Evolutionary conservation across 2,797 vertebrate species (phyloP), one percentile per base, ranked within the genome.

Genomic region (Sebastes umbrosus): DNA sequence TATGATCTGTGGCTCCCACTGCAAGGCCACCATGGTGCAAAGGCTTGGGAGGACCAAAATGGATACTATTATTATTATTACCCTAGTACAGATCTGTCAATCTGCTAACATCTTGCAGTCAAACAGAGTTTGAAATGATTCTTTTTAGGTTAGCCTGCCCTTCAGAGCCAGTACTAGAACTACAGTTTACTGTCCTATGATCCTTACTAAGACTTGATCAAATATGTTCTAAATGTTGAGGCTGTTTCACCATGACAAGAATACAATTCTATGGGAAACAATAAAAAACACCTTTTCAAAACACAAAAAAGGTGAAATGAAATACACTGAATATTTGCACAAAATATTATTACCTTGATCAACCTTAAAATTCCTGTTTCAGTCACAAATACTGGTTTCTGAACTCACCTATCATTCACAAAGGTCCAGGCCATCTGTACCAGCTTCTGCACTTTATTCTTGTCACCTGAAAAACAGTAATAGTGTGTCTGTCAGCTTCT

Each of bases 1-100:
- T 70, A 98, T 98, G 90, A 98, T 98, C 94, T 98, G 97, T 1
- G 97, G 97, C 74, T 98, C 97, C 97, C 97, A 98, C 84, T 98
- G 97, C 70, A 98, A 95, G 0, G 97, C 98, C 86, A 98, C 85
- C 14, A 97, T 98, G 65, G 97, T 98, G 92, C 97, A 98, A 63
- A 98, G 94, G 81, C 97, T 98, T 22, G 83, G 10, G 12, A 20
- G 25, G 18, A 60, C 20, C 14, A 65, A 4, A 77, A 4, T 18
- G 1, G 11, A 76, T 4, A 64, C 4, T 25, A n/a, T 4, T 52
- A 52, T 18, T 52, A 52, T 52, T 52, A 36, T 36, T 16, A 24
- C 10, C 24, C 25, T 6, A 18, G 8, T 43, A 5, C 52, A 72
- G n/a, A 66, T 31, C 25, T 43, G 18, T 16, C 46, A 32, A 13